Evolutionary conservation across 1,140 invertebrate species (phyloP).

Genomic region (Drosophila arawakana): DNA sequence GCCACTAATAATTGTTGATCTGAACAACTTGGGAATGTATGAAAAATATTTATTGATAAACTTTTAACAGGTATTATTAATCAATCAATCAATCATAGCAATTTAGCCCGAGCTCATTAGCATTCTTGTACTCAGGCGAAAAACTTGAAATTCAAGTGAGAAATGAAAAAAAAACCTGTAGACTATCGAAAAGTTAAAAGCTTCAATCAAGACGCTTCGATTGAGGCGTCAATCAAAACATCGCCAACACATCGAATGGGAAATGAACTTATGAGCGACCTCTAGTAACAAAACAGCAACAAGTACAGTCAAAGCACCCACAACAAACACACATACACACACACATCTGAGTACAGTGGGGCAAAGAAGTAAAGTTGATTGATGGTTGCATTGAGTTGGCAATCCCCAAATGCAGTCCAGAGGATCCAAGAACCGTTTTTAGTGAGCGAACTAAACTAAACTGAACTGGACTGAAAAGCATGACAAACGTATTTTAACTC

Average conservation of each 20-base stretch:
- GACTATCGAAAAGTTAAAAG: slow-evolving; percentile 19
- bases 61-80: not conserved
- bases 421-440: slow-evolving; percentile 19
- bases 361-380: slow-evolving; percentile 61
- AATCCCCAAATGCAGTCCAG: slow-evolving; percentile 51
- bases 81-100: slow-evolving; percentile 46
- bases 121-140: slow-evolving; percentile 11
- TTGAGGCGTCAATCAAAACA: slow-evolving; percentile 53
- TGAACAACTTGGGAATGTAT: not conserved
- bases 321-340: slow-evolving; percentile 45
- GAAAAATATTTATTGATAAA: slow-evolving; percentile 1
- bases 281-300: slow-evolving; percentile 23
- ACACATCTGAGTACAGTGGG: slow-evolving; percentile 30
- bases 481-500: slow-evolving; percentile 70
- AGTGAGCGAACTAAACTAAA: not conserved
- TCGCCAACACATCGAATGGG: slow-evolving; percentile 9
- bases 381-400: slow-evolving; percentile 74
- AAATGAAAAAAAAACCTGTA: not conserved
- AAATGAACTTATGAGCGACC: slow-evolving; percentile 42
- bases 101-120: slow-evolving; percentile 57
- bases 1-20: not conserved
- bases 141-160: not conserved
- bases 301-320: slow-evolving; percentile 5
- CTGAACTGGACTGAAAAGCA: slow-evolving; percentile 38
- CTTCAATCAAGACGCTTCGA: slow-evolving; percentile 45